Evolutionary conservation across 2,113 vertebrate species (phyloP).

Genomic region (Peucedramus taeniatus): DNA sequence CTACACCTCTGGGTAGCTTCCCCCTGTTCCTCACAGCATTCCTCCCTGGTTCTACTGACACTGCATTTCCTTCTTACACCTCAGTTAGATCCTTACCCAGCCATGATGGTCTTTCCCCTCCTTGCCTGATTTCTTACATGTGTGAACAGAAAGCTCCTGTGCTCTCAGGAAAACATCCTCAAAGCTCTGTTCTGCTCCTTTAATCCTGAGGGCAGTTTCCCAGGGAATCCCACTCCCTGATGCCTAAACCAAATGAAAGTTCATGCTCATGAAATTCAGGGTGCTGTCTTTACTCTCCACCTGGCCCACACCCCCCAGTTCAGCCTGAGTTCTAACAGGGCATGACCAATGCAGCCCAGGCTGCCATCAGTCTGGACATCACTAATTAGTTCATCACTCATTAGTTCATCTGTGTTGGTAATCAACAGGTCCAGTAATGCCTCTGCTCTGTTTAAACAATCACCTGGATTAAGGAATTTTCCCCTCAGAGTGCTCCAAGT

Average conservation of each 20-base stretch:
- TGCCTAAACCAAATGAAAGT: neutral
- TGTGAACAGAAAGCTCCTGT: neutral
- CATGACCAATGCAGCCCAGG: neutral
- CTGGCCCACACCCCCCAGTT: neutral
- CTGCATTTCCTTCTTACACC: neutral
- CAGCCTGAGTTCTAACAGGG: neutral
- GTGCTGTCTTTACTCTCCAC: neutral
- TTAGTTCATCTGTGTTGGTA: neutral
- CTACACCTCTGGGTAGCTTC: neutral
- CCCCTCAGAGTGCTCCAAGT: neutral
- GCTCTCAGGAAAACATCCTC: neutral
- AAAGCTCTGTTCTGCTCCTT: neutral
- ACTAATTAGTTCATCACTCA: neutral
- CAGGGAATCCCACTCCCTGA: neutral
- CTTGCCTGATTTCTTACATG: accelerated
- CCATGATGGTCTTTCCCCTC: neutral
- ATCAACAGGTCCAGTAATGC: neutral
- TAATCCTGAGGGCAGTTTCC: neutral
- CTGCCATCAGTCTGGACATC: neutral
- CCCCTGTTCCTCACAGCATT: neutral
- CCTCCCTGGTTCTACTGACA: neutral
- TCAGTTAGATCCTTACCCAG: neutral
- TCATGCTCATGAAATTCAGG: neutral
- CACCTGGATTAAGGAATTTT: neutral
- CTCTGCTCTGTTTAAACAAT: neutral